Base-by-base conservation (phyloP, 2,888 invertebrate species). In the Ectemnius lituratus region DNA sequence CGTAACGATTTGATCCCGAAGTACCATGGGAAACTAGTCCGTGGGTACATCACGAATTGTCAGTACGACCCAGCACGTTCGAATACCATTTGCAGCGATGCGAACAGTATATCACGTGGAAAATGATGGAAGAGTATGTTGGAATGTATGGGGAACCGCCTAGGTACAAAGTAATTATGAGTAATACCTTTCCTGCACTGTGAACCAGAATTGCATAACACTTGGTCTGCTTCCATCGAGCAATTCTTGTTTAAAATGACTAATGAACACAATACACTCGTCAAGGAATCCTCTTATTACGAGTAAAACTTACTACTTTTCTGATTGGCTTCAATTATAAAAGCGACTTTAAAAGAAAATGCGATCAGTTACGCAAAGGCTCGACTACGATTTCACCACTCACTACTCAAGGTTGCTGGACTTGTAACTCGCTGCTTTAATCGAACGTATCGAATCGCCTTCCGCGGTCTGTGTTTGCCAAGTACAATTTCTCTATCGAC, bases 191-290 rank as follows among this genome's bases (percentile, higher is more conserved):
- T 56, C 58, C 68, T 46, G 70, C 64, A 73, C 67, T 47, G 59
- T 45, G 57, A 60, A 56, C 61, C 57, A 37, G 16, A 45, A 16
- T 81, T 82, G 66, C 63, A 63, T 76, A 82, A 81, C 67, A 45
- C 47, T 28, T 58, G 28, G 52, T 56, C 46, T 68, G 47, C 23
- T 2, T 23, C 65, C 61, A 62, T 56, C 27, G 61, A 49, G 49
- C 28, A 62, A 20, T 58, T 2, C 58, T 23, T 61, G 60, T 61
- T 67, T 60, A 18, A 61, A 57, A 64, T 69, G 67, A 61, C 75
- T 83, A 87, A 86, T 87, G 87, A 86, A 85, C 85, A 83, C 80
- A 85, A 87, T 87, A 82, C 61, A 70, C 80, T 81, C 72, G 70
- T 75, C 79, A 82, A 78, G 76, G 75, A 70, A 67, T 75, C 84